These are phyloP conservation scores for Coptodon bakossiorum DNA, from an alignment of 2,113 vertebrate genomes.

Conservation along the genomic window DNA sequence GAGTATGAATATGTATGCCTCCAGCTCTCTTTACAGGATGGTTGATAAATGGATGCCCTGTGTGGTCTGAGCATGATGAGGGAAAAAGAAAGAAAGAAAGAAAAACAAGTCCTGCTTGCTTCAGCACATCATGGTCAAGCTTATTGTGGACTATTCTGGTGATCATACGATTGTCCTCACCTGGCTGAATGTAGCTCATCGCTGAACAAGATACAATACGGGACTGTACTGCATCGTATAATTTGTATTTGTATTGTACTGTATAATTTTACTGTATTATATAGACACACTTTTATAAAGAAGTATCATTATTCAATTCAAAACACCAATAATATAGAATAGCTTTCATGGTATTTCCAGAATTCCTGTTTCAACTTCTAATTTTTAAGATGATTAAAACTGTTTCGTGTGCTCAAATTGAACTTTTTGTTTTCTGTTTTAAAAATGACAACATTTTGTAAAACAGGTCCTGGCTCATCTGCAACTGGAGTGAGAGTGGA, in stretches of 20 bases:
- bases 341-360: neutral
- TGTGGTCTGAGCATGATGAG: neutral
- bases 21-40: neutral
- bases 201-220: conserved; percentile 4
- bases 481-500: conserved; percentile 9
- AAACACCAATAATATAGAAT: conserved; percentile 27
- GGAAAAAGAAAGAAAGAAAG: conserved; percentile 12
- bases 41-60: neutral
- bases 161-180: neutral
- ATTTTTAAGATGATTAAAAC: neutral
- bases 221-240: neutral
- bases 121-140: conserved; percentile 77
- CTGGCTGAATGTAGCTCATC: neutral
- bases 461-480: neutral
- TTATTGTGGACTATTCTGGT: neutral
- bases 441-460: neutral
- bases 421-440: neutral
- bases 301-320: conserved; percentile 33
- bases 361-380: neutral
- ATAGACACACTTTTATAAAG: conserved; percentile 23
- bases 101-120: conserved; percentile 94
- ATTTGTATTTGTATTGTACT: neutral
- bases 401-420: neutral
- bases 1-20: neutral
- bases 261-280: neutral